phyloP scores from a whole-genome alignment of 2,888 invertebrate genomes.

The Nasonovia ribisnigri region DNA sequence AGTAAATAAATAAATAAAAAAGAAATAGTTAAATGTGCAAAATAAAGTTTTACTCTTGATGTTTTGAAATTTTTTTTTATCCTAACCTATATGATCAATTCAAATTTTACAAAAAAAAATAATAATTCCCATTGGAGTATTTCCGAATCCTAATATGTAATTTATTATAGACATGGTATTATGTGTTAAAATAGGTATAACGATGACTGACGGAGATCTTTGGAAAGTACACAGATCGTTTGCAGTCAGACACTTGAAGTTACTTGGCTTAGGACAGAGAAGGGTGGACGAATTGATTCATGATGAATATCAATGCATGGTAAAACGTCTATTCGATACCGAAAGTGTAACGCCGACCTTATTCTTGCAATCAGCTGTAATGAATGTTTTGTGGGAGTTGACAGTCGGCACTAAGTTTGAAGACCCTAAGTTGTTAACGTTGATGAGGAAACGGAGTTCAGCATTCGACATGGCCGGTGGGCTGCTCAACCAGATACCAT shows the following conservation, averaged over 20 bases:
- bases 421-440: constrained; percentile 71
- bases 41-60: not conserved
- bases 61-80: not conserved
- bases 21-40: too few relatives aligned
- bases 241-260: constrained; percentile 73
- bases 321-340: constrained; percentile 26
- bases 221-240: constrained; percentile 76
- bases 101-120: not conserved
- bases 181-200: constrained; percentile 72
- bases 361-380: constrained; percentile 70
- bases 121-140: not conserved
- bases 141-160: not conserved
- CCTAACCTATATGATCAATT: not conserved
- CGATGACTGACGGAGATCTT: constrained; percentile 74
- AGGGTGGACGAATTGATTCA: constrained; percentile 74
- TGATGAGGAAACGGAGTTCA: constrained; percentile 73
- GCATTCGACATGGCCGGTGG: constrained; percentile 76
- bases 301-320: constrained; percentile 72
- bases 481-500: constrained; percentile 75
- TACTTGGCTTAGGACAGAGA: constrained; percentile 74
- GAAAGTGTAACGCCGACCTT: constrained; percentile 34
- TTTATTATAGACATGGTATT: not conserved
- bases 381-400: constrained; percentile 78
- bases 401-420: constrained; percentile 73
- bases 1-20: too few relatives aligned